Evolutionary conservation across 2,797 vertebrate genomes (phyloP).

Genomic region (Chelon auratus): DNA sequence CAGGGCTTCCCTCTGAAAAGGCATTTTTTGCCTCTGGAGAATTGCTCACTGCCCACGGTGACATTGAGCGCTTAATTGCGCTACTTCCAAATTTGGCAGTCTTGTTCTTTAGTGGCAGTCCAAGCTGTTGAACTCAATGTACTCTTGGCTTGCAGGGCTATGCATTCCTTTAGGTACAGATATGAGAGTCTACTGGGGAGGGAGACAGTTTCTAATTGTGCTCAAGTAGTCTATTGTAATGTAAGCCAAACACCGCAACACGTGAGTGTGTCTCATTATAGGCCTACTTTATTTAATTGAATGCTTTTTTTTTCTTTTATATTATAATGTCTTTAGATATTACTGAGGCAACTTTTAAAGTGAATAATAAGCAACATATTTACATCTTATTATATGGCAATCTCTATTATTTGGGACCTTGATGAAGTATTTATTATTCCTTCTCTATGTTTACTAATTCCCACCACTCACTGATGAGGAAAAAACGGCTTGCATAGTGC

Average conservation of each 20-base stretch:
- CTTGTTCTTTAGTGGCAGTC: slow-evolving; percentile 70
- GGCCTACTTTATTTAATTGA: slow-evolving; percentile 33
- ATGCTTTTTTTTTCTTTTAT: background rate
- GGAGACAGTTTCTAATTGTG: slow-evolving; percentile 60
- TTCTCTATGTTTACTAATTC: slow-evolving; percentile 69
- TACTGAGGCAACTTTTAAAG: slow-evolving; percentile 27
- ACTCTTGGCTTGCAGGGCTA: slow-evolving; percentile 60
- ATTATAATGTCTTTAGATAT: slow-evolving; percentile 34
- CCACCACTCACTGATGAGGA: slow-evolving; percentile 60
- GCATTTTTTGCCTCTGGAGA: slow-evolving; percentile 77
- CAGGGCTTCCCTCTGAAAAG: slow-evolving; percentile 78
- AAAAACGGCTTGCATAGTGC: slow-evolving; percentile 41
- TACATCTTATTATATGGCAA: slow-evolving; percentile 58
- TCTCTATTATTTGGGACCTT: slow-evolving; percentile 56
- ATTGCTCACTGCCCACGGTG: slow-evolving; percentile 70
- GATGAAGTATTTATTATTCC: slow-evolving; percentile 81
- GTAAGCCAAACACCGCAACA: slow-evolving; percentile 40
- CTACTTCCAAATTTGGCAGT: slow-evolving; percentile 75
- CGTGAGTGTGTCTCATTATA: slow-evolving; percentile 34
- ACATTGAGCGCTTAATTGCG: slow-evolving; percentile 79
- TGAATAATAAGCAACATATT: slow-evolving; percentile 66
- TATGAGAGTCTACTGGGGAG: slow-evolving; percentile 42
- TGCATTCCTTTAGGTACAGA: slow-evolving; percentile 71
- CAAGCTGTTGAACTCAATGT: slow-evolving; percentile 70
- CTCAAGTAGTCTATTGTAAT: slow-evolving; percentile 39